A percentile compares a stretch with the other conserved stretches of the same genome.
Evolutionary conservation across 2,797 vertebrate species (phyloP).

Genomic region (Poecile montanus): DNA sequence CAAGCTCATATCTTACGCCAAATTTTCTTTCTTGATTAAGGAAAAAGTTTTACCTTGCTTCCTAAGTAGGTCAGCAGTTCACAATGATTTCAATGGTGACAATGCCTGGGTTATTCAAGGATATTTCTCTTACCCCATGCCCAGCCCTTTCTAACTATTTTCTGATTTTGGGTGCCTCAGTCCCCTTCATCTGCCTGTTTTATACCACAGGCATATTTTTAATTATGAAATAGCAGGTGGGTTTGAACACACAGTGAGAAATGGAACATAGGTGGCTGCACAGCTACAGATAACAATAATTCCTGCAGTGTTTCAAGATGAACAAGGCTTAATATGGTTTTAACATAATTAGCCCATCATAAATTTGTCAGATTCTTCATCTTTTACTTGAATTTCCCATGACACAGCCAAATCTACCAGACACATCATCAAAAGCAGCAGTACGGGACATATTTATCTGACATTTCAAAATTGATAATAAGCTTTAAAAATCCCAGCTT

Average conservation of each 20-base stretch:
- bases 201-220: not conserved
- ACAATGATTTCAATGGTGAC: fast-evolving
- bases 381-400: conserved; percentile 16
- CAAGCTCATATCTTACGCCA: not conserved
- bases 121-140: not conserved
- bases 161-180: not conserved
- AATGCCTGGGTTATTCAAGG: not conserved
- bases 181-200: not conserved
- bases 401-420: conserved; percentile 26
- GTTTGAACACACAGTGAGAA: not conserved
- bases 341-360: conserved; percentile 56
- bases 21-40: not conserved
- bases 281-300: conserved; percentile 31
- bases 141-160: not conserved
- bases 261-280: not conserved
- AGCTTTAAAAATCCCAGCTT: conserved; percentile 53
- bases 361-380: conserved; percentile 33
- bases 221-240: not conserved
- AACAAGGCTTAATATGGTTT: conserved; percentile 40
- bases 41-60: not conserved
- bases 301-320: conserved; percentile 26
- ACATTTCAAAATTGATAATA: conserved; percentile 57
- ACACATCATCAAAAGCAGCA: conserved; percentile 48
- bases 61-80: not conserved
- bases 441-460: conserved; percentile 45